Percentiles rank a stretch among this genome's conserved stretches.
phyloP scores from a whole-genome alignment of 2,888 invertebrate species.

The Acheta domesticus region DNA sequence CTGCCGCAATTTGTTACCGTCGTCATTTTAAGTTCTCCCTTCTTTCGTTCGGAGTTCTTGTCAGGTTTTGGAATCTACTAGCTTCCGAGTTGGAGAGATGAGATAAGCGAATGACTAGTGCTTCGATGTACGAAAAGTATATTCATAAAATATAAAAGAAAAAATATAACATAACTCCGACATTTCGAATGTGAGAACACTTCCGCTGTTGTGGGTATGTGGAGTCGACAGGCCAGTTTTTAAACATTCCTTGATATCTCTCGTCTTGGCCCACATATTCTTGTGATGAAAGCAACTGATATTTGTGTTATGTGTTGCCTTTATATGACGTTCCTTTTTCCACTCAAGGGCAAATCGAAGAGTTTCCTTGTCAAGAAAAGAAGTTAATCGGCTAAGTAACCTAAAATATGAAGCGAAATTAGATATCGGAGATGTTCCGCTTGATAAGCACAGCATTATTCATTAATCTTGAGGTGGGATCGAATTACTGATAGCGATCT shows the following conservation, averaged over 20 bases:
- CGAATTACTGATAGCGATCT: slow-evolving; percentile 1
- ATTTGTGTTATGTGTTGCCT: neutral
- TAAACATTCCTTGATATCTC: too few species aligned
- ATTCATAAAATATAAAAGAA: too few species aligned
- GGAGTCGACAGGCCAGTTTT: too few species aligned
- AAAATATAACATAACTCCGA: too few species aligned
- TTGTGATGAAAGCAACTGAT: too few species aligned
- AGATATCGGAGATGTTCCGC: slow-evolving; percentile 1
- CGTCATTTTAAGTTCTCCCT: neutral
- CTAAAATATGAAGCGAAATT: slow-evolving; percentile 18
- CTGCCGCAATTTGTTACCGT: neutral
- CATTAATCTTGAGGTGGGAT: slow-evolving; percentile 1
- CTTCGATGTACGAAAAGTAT: too few species aligned
- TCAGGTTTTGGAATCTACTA: neutral
- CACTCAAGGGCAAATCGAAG: neutral
- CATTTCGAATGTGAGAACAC: too few species aligned
- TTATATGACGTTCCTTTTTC: neutral
- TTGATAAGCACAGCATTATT: neutral
- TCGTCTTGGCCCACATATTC: too few species aligned
- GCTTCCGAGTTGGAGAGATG: too few species aligned
- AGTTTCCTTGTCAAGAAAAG: neutral
- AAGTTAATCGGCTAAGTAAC: slow-evolving; percentile 6
- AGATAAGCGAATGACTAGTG: too few species aligned
- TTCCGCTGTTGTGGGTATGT: too few species aligned
- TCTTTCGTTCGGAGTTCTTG: neutral